Base-by-base conservation (phyloP, 2,797 vertebrate species). In the Botia almorhae region DNA sequence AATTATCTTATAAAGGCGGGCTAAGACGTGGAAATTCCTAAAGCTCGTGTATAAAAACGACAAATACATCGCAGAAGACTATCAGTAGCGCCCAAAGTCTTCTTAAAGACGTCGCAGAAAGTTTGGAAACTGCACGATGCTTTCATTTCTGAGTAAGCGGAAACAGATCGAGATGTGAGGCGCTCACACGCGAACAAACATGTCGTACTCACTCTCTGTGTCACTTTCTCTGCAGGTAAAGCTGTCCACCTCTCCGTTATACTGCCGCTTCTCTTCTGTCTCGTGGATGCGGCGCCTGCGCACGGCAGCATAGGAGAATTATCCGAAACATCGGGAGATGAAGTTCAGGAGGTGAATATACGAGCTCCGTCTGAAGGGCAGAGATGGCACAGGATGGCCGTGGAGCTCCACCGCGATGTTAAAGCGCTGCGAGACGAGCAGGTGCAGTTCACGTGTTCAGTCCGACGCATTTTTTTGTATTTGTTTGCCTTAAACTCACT, bases 301-400 rank as follows among this genome's bases (percentile, higher is more conserved):
- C 19, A 60, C 77, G 69, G 76, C 23, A 17, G 39, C 4, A 7
- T 33, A 10, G 51, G 7, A 0, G 85, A 83, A 13, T 17, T 33
- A 10, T 14, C 51, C 0, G 93, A 91, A 10, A 60, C 36, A 2
- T 93, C 93, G 4, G 92, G 93, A 72, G 91, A 91, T 0, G 89
- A 82, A 14, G 1, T 61, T 11, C 56, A 82, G 7, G 19, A 26
- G 8, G 10, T 19, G 26, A 69, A 33, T 0, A 29, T 21, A 14
- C 50, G 17, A 1, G 5, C 56, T 56, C 19, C 81, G 7, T 79
- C 50, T 0, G 13, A 2, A 0, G 51, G 51, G 0, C 6, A 12
- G 0, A 4, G 82, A 7, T 90, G 84, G 88, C 1, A 11, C 0
- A 0, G 0, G 1, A 13, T 89, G 8, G 33, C 91, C 0, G 76